Conservation (phyloP, 2,113 vertebrate genomes). For the Petrocephalus zakoni region DNA sequence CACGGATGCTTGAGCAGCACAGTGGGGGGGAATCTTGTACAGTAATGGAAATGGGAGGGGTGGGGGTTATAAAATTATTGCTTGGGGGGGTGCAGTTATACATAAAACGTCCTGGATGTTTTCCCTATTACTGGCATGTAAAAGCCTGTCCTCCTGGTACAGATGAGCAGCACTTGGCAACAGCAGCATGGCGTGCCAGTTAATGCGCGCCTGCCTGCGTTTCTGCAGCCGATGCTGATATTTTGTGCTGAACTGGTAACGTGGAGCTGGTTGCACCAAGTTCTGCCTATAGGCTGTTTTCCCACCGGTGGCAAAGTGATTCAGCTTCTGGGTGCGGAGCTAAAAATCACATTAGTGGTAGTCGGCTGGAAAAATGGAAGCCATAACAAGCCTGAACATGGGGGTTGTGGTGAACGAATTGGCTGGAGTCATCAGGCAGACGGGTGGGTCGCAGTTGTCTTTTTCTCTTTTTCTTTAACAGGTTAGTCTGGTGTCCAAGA, state of each 20-base stretch:
- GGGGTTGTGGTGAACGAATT: background rate
- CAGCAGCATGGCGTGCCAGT: background rate
- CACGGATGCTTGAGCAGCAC: background rate
- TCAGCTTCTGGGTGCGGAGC: background rate
- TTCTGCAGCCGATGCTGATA: background rate
- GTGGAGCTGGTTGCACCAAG: background rate
- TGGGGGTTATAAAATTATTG: background rate
- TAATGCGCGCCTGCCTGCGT: background rate
- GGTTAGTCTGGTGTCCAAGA: background rate
- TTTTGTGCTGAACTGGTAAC: background rate
- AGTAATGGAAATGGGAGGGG: background rate
- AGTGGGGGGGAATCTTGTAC: background rate
- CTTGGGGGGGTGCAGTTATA: background rate
- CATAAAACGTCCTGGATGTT: background rate
- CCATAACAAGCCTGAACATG: conserved; percentile 1
- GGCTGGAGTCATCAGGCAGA: background rate
- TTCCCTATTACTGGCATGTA: background rate
- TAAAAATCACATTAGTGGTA: background rate
- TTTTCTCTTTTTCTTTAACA: background rate
- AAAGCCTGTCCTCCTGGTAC: background rate
- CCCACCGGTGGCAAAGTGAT: background rate
- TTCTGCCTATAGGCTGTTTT: background rate
- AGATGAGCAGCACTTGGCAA: background rate
- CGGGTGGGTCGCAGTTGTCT: background rate
- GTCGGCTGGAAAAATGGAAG: background rate